Evolutionary conservation across 2,113 vertebrate species (phyloP), one percentile per base, ranked within the genome.

Genomic region (Takifugu flavidus): DNA sequence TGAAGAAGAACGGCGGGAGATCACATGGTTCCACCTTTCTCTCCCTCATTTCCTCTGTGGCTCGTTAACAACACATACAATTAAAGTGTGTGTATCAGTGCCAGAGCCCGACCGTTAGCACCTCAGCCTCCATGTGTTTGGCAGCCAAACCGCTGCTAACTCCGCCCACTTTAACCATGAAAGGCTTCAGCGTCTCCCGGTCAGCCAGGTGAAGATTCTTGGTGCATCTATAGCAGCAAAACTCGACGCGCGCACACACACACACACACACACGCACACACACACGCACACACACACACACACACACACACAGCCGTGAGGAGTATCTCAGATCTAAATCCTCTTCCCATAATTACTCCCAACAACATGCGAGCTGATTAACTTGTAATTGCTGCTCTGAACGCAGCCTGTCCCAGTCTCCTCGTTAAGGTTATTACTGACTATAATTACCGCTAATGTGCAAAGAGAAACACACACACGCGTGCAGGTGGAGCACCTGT

Each of bases 401-500:
- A 94, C 86, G 89, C 91, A 93, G 93, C 93, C 91, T 88, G 93
- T 97, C 95, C 94, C 94, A 91, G 90, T 94, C 93, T 95, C 92
- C 95, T 96, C 95, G 93, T 96, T 96, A 96, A 93, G 93, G 90
- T 92, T 95, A 98, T 95, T 96, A 95, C 94, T 92, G 94, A 91
- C 94, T 94, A 96, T 98, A 98, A 98, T 98, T 98, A 98, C 96
- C 92, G 95, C 93, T 97, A 98, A 98, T 98, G 94, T 97, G 95
- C 93, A 71, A 58, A 80, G 62, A 69, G 56, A 77, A 76, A 63
- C 45, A 59, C 63, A 57, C 46, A 55, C 88, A 86, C 92, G 70
- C 62, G 79, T 58, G 75, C 82, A 81, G 67, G 53, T 76, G 65
- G 65, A 63, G 59, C 70, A 80, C 72, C 61, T 67, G 65, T 72